Evolutionary conservation across 2,797 vertebrate genomes (phyloP).

Genomic region (Galagoides demidoff): DNA sequence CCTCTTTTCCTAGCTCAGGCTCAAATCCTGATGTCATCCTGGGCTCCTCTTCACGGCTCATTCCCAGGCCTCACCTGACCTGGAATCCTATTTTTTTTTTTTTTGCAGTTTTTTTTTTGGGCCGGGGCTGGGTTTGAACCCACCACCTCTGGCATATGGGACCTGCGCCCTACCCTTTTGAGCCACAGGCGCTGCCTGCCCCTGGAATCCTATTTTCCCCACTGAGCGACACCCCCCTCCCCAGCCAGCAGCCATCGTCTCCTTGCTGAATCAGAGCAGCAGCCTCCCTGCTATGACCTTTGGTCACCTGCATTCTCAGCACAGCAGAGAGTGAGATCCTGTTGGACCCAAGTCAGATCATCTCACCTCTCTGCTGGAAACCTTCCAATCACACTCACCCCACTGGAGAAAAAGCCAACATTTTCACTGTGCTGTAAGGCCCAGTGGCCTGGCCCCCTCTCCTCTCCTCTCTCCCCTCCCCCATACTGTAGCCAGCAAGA

Average conservation of each 20-base stretch:
- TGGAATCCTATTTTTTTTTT: too few species aligned
- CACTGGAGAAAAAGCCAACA: accelerated
- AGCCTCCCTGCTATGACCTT: neutral
- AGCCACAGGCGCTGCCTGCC: too few species aligned
- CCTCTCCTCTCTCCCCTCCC: too few species aligned
- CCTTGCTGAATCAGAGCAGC: too few species aligned
- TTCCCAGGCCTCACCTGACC: neutral
- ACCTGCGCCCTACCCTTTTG: too few species aligned
- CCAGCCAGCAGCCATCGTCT: accelerated
- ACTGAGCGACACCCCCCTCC: accelerated
- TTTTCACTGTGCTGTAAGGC: accelerated
- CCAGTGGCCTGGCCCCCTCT: accelerated
- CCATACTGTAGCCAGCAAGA: too few species aligned
- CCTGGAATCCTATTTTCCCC: too few species aligned
- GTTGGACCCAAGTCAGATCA: accelerated
- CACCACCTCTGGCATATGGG: too few species aligned
- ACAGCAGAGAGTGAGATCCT: neutral
- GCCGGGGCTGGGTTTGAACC: too few species aligned
- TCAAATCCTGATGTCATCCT: neutral
- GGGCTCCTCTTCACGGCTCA: accelerated
- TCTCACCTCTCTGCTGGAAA: neutral
- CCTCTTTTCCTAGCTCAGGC: neutral
- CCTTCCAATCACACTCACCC: accelerated
- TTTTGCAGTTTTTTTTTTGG: too few species aligned
- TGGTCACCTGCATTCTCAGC: accelerated